These are phyloP conservation scores for Etheostoma spectabile DNA, from an alignment of 2,113 vertebrate species.

Conservation along the genomic window DNA sequence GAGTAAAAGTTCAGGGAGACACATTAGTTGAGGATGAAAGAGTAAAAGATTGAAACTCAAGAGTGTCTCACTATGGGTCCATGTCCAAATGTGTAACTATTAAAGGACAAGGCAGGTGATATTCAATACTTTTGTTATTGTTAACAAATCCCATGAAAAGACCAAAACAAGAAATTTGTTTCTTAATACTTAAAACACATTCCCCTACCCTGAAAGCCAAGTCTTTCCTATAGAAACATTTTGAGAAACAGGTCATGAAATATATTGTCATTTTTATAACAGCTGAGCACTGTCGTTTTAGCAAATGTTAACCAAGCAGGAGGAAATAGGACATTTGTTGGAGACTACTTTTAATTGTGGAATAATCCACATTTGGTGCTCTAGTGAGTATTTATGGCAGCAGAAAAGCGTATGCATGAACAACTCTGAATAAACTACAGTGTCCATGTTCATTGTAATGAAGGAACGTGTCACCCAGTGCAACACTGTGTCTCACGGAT, in stretches of 20 bases:
- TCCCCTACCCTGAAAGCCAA: background rate
- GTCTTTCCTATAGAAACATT: background rate
- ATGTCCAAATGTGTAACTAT: background rate
- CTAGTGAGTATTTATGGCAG: background rate
- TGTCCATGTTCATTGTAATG: background rate
- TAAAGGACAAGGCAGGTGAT: background rate
- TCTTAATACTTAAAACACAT: background rate
- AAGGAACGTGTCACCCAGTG: background rate
- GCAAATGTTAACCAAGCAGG: too few species aligned
- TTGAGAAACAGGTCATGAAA: background rate
- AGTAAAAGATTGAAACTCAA: background rate
- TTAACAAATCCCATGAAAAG: slow-evolving; percentile 20
- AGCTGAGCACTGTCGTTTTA: background rate
- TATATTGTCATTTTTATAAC: background rate
- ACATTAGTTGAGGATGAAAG: slow-evolving; percentile 3
- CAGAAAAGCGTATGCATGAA: too few species aligned
- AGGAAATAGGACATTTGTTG: too few species aligned
- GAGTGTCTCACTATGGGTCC: background rate
- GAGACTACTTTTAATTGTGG: background rate
- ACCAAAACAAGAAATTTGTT: background rate
- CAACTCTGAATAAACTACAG: background rate
- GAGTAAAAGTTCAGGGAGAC: slow-evolving; percentile 49
- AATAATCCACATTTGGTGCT: background rate
- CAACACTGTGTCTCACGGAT: background rate
- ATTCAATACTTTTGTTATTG: background rate